These are phyloP conservation scores for Gopherus flavomarginatus DNA, from an alignment of 2,113 vertebrate species.

Conservation along the genomic window DNA sequence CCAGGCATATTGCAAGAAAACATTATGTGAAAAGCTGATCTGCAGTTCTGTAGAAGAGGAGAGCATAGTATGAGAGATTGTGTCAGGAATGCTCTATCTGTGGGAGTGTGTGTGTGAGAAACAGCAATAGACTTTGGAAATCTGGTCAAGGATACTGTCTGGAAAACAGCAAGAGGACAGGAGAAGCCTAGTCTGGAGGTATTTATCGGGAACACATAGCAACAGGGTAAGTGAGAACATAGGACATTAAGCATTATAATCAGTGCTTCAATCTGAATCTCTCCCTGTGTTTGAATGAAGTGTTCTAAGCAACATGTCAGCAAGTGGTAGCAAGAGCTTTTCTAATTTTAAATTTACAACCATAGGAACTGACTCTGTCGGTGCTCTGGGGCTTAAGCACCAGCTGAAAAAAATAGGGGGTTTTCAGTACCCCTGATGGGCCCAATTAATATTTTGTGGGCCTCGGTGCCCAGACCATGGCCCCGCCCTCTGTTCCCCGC, in stretches of 20 bases:
- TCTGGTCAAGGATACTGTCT: background rate
- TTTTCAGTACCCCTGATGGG: too few species aligned
- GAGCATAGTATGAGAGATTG: background rate
- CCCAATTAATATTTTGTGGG: too few species aligned
- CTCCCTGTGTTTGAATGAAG: background rate
- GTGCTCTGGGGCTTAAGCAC: too few species aligned
- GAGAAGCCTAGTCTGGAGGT: background rate
- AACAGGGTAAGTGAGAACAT: background rate
- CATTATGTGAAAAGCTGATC: background rate
- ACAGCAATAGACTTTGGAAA: background rate
- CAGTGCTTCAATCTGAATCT: background rate
- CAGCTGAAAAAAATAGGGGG: too few species aligned
- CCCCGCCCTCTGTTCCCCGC: too few species aligned
- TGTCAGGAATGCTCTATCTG: fast-evolving
- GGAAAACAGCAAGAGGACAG: background rate
- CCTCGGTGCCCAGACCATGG: too few species aligned
- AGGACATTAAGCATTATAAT: background rate
- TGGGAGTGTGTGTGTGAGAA: background rate
- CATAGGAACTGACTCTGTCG: too few species aligned
- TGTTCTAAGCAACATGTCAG: background rate
- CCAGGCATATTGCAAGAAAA: background rate
- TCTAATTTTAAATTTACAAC: background rate
- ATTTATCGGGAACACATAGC: background rate
- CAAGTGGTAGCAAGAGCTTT: background rate
- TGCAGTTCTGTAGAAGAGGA: fast-evolving